Evolutionary conservation across 2,888 invertebrate genomes (phyloP).

Genomic region (Drymonia ruficornis): DNA sequence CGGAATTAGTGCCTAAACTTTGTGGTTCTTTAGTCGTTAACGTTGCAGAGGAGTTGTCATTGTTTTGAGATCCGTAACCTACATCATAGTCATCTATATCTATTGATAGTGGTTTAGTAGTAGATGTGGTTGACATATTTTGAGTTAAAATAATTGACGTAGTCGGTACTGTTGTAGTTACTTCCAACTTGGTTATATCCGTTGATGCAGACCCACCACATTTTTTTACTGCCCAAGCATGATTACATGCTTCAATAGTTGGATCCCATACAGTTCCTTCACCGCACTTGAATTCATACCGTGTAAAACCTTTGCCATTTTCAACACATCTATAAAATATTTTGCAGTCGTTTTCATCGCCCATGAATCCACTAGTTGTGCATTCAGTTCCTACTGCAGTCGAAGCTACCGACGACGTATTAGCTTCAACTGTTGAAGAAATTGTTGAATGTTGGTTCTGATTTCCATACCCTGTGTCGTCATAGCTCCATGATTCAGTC

Average conservation of each 20-base stretch:
- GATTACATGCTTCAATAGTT: constrained; percentile 83
- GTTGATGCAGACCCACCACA: constrained; percentile 40
- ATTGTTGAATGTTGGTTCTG: constrained; percentile 12
- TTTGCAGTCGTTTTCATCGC: constrained; percentile 84
- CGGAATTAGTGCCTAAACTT: constrained; percentile 14
- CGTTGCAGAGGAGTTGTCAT: constrained; percentile 19
- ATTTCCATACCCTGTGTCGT: constrained; percentile 21
- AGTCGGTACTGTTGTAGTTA: constrained; percentile 21
- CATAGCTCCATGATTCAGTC: constrained; percentile 9
- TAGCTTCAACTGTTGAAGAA: constrained; percentile 14
- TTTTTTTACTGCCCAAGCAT: constrained; percentile 78
- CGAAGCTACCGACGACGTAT: constrained; percentile 11
- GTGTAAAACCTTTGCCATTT: constrained; percentile 84
- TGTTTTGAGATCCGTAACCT: constrained; percentile 42
- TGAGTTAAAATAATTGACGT: constrained; percentile 18
- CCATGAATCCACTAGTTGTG: constrained; percentile 82
- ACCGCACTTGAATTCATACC: constrained; percentile 87
- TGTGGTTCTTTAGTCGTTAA: constrained; percentile 24
- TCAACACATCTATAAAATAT: constrained; percentile 88
- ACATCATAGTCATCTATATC: constrained; percentile 39
- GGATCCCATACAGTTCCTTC: constrained; percentile 88
- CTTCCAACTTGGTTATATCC: constrained; percentile 25
- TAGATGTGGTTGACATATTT: constrained; percentile 29
- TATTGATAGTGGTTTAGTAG: constrained; percentile 23
- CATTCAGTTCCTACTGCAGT: constrained; percentile 50